Conservation (phyloP, 2,888 invertebrate species). For the Leptogaster cylindrica region DNA sequence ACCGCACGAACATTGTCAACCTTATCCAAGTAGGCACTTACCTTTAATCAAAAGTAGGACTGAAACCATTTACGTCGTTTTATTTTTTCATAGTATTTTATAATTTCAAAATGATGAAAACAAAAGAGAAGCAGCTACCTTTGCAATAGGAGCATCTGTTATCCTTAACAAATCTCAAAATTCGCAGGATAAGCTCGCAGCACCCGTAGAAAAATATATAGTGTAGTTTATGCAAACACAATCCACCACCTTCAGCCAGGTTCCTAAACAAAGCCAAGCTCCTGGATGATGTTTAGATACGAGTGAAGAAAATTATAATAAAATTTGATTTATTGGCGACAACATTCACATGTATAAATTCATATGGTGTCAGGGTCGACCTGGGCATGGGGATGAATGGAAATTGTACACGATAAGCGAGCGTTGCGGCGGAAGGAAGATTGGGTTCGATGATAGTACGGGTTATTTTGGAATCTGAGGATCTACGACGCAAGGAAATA, state of each 20-base stretch:
- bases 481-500: slow-evolving; percentile 22
- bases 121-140: too few relatives aligned
- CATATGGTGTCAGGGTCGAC: slow-evolving; percentile 9
- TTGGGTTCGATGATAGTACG: slow-evolving; percentile 6
- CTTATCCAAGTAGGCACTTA: slow-evolving; percentile 23
- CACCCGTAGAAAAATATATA: background rate
- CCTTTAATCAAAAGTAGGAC: slow-evolving; percentile 33
- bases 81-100: too few relatives aligned
- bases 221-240: slow-evolving; percentile 10
- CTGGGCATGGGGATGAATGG: background rate
- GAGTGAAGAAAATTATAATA: slow-evolving; percentile 63
- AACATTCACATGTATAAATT: slow-evolving; percentile 53
- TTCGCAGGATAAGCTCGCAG: too few relatives aligned
- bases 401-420: slow-evolving; percentile 23
- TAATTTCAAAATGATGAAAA: too few relatives aligned
- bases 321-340: slow-evolving; percentile 63
- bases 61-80: too few relatives aligned
- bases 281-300: slow-evolving; percentile 13
- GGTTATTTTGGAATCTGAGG: slow-evolving; percentile 6
- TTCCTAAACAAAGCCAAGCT: background rate
- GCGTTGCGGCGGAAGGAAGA: slow-evolving; percentile 12
- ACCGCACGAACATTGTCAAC: slow-evolving; percentile 23
- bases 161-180: too few relatives aligned
- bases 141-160: too few relatives aligned
- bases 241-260: background rate